Percentiles rank a stretch among this genome's conserved stretches.
Evolutionary conservation across 1,140 invertebrate genomes (phyloP).

Genomic region (Phymorhynchus buccinoides): DNA sequence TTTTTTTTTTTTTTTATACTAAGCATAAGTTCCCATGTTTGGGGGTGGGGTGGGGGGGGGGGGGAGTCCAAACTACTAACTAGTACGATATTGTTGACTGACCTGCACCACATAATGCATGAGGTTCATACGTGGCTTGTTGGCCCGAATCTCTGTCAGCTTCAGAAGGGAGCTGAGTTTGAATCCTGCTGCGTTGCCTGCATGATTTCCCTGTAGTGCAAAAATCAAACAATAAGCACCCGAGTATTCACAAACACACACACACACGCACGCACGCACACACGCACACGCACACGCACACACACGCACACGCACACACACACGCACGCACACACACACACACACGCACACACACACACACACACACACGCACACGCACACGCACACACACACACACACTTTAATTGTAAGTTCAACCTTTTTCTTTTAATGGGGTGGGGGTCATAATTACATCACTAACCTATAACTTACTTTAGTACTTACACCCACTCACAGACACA

Average conservation of each 20-base stretch:
- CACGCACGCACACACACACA: background rate
- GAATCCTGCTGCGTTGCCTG: constrained; percentile 96
- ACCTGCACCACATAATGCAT: constrained; percentile 90
- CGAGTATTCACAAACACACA: background rate
- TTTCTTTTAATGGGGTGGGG: too few species aligned
- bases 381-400: too few species aligned
- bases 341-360: background rate
- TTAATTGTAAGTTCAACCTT: too few species aligned
- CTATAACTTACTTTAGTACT: too few species aligned
- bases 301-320: background rate
- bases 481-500: too few species aligned
- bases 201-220: constrained; percentile 96
- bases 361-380: background rate
- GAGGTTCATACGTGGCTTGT: constrained; percentile 97
- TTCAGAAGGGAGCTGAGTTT: constrained; percentile 95
- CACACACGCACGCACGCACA: background rate
- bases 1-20: too few species aligned
- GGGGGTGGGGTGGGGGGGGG: background rate
- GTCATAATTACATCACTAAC: too few species aligned
- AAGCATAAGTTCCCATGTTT: too few species aligned
- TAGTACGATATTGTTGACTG: too few species aligned
- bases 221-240: constrained; percentile 50
- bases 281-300: too few species aligned
- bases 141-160: constrained; percentile 94
- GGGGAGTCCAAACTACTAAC: background rate